Base-by-base conservation (phyloP, 2,888 invertebrate species). In the Mesorhabditis sp. region DNA sequence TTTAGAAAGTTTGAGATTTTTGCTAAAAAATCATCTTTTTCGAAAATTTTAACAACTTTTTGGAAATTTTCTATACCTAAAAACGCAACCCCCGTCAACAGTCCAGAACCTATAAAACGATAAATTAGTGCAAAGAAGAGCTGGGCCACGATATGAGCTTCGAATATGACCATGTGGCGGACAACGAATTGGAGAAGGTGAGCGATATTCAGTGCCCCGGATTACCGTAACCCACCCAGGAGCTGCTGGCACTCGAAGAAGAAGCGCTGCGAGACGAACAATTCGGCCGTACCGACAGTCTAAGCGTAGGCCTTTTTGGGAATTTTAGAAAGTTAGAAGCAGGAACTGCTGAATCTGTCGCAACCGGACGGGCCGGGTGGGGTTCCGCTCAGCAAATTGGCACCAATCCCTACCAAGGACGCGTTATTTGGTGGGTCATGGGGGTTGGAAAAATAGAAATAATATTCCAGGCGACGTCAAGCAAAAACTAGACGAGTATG, bases 371-470 rank as follows among this genome's bases (percentile, higher is more conserved):
- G 80, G 10, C 76, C 81, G 67, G 79, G 80, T 10, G 79, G 76
- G 42, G 67, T 82, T 73, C 87, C 88, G 4, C 76, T 86, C 43
- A 85, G 81, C 67, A 87, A 87, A 70, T 77, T 88, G 69, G 88
- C 88, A 43, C 88, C 88, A 5, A 79, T 86, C 4, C 89, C 89
- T 3, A 83, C 84, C 7, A 84, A 86, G 68, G 87, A 87, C 67
- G 87, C 87, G 43, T 83, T 89, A 28, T 89, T 89, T 82, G 88
- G 89, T 88, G 80, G 79, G 71, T 65, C 28, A 28, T 28, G 28
- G 28, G 28, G 28, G 28, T 28, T 28, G 28, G 62, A 64, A 82
- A 66, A n/a, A 42, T 42, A 50, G 10, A 43, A 15, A 43, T 4
- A 62, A 45, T 13, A 13, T n/a, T 80, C 45, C 45, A 80, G 80